A percentile compares a stretch with the other conserved stretches of the same genome.
Evolutionary conservation across 2,888 invertebrate genomes (phyloP).

Genomic region (Synanthedon andrenaeformis): DNA sequence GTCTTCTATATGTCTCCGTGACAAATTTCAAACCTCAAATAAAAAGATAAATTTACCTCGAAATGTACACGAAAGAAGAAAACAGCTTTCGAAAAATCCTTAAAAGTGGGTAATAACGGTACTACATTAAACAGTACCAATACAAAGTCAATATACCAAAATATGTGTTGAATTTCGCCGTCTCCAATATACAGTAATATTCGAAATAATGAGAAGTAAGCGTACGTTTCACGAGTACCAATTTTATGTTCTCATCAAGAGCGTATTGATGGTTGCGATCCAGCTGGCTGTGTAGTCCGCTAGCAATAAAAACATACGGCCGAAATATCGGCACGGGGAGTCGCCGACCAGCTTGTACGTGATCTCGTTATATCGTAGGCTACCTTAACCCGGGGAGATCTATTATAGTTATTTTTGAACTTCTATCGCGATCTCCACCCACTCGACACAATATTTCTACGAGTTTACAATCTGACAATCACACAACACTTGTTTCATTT

Average conservation of each 20-base stretch:
- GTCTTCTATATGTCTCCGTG: too few relatives aligned
- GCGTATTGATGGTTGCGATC: constrained; percentile 11
- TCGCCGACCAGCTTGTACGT: constrained; percentile 17
- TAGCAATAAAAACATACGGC: constrained; percentile 29
- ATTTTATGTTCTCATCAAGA: constrained; percentile 12
- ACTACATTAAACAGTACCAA: too few relatives aligned
- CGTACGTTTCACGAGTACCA: neutral
- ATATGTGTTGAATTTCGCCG: too few relatives aligned
- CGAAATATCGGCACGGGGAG: constrained; percentile 20
- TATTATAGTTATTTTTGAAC: constrained; percentile 16
- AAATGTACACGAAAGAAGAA: too few relatives aligned
- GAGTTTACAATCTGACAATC: too few relatives aligned
- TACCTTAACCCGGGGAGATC: constrained; percentile 10
- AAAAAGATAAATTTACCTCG: too few relatives aligned
- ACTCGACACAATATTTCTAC: neutral
- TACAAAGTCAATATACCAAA: too few relatives aligned
- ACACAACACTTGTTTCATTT: too few relatives aligned
- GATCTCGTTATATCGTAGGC: constrained; percentile 28
- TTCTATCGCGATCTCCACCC: constrained; percentile 1
- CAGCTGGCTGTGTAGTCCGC: constrained; percentile 17
- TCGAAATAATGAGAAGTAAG: neutral
- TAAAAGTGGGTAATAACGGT: too few relatives aligned
- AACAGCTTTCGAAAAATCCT: too few relatives aligned
- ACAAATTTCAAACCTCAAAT: too few relatives aligned
- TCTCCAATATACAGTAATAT: too few relatives aligned